Evolutionary conservation across 1,140 invertebrate genomes (phyloP).

Genomic region (Drosophila kepulauana): DNA sequence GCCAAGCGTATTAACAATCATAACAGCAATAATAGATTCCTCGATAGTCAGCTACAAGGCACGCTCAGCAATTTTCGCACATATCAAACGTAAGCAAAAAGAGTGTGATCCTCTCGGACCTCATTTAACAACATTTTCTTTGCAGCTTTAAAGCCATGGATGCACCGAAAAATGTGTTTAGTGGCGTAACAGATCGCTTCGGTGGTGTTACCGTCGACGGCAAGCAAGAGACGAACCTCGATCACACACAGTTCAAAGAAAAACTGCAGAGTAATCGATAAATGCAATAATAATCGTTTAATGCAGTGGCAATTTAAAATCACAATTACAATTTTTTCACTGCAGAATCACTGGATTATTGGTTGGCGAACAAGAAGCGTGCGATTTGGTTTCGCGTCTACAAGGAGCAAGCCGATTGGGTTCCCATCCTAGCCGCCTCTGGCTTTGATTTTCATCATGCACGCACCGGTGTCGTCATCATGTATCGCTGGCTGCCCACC

Average conservation of each 20-base stretch:
- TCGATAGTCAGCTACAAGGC: background rate
- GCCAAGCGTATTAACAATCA: slow-evolving; percentile 12
- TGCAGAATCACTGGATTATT: slow-evolving; percentile 90
- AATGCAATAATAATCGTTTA: too few species aligned
- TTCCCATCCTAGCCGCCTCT: slow-evolving; percentile 91
- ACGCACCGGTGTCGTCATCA: slow-evolving; percentile 90
- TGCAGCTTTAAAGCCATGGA: slow-evolving; percentile 59
- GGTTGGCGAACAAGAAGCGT: slow-evolving; percentile 88
- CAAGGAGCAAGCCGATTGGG: slow-evolving; percentile 89
- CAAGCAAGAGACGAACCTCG: slow-evolving; percentile 86
- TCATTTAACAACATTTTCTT: background rate
- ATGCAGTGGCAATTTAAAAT: slow-evolving; percentile 20
- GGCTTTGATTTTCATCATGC: slow-evolving; percentile 96
- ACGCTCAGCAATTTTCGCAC: background rate
- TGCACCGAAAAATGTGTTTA: slow-evolving; percentile 83
- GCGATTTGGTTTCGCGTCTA: slow-evolving; percentile 94
- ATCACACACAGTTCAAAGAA: slow-evolving; percentile 85
- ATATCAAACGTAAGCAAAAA: slow-evolving; percentile 26
- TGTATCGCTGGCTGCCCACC: slow-evolving; percentile 92
- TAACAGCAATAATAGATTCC: slow-evolving; percentile 2
- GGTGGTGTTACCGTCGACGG: slow-evolving; percentile 89
- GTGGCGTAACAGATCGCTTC: slow-evolving; percentile 88
- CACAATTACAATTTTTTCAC: background rate
- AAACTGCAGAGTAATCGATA: slow-evolving; percentile 86
- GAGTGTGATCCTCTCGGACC: background rate